Conservation (phyloP, 2,113 vertebrate genomes). For the Leptosomus discolor region DNA sequence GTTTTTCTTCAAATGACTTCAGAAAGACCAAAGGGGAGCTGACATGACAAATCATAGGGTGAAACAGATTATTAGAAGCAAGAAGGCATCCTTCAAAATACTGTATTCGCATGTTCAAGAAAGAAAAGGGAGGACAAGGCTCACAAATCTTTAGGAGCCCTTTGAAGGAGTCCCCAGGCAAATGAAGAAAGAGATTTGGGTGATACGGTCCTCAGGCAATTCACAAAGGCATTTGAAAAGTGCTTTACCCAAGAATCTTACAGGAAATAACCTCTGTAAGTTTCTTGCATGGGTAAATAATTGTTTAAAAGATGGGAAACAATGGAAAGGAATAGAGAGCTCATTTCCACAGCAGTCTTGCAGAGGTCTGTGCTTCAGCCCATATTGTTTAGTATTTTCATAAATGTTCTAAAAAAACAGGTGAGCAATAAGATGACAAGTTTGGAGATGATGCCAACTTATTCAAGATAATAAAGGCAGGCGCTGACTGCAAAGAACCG, state of each 20-base stretch:
- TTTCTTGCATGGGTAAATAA: constrained; percentile 14
- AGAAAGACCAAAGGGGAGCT: constrained; percentile 24
- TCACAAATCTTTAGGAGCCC: constrained; percentile 52
- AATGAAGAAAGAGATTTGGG: constrained; percentile 44
- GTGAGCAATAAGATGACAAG: not conserved
- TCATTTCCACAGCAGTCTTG: not conserved
- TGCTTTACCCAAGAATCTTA: constrained; percentile 29
- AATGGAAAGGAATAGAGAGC: not conserved
- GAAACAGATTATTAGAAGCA: constrained; percentile 35
- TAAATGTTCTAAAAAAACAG: not conserved
- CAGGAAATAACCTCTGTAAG: constrained; percentile 25
- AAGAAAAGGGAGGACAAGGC: constrained; percentile 55
- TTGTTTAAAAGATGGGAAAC: constrained; percentile 1
- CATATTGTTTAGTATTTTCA: not conserved
- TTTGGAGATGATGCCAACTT: constrained; percentile 4
- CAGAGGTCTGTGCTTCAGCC: not conserved
- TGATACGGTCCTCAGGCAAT: constrained; percentile 23
- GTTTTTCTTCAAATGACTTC: constrained; percentile 57
- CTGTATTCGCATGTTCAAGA: constrained; percentile 4
- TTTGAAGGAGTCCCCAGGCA: constrained; percentile 55
- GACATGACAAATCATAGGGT: constrained; percentile 41
- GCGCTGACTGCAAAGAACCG: not conserved
- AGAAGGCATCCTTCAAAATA: constrained; percentile 42
- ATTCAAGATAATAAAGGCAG: not conserved
- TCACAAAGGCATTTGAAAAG: constrained; percentile 32